These are phyloP conservation scores for Catamblyrhynchus diadema DNA, from an alignment of 2,797 vertebrate species.

Conservation along the genomic window DNA sequence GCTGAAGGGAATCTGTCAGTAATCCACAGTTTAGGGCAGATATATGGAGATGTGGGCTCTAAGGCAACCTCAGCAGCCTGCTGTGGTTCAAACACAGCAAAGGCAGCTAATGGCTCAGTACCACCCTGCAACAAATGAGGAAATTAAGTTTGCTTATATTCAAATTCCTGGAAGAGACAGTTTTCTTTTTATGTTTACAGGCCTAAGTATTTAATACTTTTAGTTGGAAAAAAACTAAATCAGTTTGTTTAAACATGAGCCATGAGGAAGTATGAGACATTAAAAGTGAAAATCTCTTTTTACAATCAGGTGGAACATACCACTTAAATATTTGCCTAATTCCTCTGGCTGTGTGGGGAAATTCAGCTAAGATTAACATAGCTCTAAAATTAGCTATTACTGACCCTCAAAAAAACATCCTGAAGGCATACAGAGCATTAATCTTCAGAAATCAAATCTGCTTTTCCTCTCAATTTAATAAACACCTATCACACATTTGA, in stretches of 20 bases:
- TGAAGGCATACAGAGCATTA: not conserved
- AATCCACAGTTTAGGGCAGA: not conserved
- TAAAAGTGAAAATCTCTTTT: not conserved
- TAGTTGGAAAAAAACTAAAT: not conserved
- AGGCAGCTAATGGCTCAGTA: not conserved
- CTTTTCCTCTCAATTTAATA: not conserved
- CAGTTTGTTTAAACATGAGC: not conserved
- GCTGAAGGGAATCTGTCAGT: not conserved
- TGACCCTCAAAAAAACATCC: not conserved
- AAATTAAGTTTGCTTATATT: not conserved
- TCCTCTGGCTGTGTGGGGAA: not conserved
- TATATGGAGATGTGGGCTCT: not conserved
- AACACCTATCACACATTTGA: not conserved
- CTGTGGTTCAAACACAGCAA: not conserved
- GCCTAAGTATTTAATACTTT: not conserved
- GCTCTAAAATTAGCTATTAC: not conserved
- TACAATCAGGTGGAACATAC: not conserved
- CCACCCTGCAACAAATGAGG: not conserved
- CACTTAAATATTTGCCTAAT: not conserved
- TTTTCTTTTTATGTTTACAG: not conserved
- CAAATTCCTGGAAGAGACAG: not conserved
- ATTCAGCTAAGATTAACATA: not conserved
- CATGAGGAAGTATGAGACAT: not conserved
- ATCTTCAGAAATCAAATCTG: not conserved
- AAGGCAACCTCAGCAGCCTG: not conserved